Percentiles rank a stretch among this genome's conserved stretches.
phyloP scores from a whole-genome alignment of 2,797 vertebrate genomes.

The Bothrops alternatus region DNA sequence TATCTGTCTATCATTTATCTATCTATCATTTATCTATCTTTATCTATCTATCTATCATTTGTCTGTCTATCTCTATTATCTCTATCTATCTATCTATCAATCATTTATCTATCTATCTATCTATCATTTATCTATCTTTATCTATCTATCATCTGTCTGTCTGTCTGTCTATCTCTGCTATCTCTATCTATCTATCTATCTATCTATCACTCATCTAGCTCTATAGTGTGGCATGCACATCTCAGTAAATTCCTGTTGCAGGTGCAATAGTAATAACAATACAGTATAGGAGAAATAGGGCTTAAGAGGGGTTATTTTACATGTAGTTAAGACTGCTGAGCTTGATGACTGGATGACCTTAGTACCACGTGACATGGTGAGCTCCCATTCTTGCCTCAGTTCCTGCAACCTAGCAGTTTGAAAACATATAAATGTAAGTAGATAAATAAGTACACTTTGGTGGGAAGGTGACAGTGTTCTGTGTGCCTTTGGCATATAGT shows the following conservation, averaged over 20 bases:
- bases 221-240: background rate
- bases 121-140: too few relatives aligned
- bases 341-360: background rate
- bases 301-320: too few relatives aligned
- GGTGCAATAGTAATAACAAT: background rate
- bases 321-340: background rate
- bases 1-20: background rate
- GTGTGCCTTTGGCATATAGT: background rate
- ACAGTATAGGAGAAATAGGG: background rate
- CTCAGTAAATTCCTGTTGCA: background rate
- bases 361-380: background rate
- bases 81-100: too few relatives aligned
- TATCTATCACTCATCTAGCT: background rate
- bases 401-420: background rate
- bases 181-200: background rate
- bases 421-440: background rate
- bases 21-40: too few relatives aligned
- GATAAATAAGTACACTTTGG: background rate
- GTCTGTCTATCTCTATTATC: too few relatives aligned
- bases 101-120: too few relatives aligned
- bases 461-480: background rate
- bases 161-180: too few relatives aligned
- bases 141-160: too few relatives aligned
- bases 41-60: too few relatives aligned
- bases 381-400: background rate